Percentiles rank a stretch among this genome's conserved stretches.
phyloP scores from a whole-genome alignment of 2,888 invertebrate genomes.

The Drosophila prolongata region DNA sequence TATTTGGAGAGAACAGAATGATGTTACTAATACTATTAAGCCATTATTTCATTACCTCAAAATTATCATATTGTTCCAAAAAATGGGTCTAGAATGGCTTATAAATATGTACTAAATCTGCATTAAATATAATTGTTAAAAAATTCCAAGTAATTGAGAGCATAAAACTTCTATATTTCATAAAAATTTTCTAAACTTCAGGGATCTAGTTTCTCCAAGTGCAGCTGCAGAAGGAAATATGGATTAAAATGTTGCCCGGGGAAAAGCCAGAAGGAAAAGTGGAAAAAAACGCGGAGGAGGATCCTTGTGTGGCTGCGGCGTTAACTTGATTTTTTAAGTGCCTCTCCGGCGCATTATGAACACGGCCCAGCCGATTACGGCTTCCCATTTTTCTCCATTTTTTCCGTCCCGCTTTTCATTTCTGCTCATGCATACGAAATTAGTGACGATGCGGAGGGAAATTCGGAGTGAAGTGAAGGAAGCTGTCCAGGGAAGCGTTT shows the following conservation, averaged over 20 bases:
- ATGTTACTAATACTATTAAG: too few relatives aligned
- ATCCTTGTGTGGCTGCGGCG: constrained; percentile 46
- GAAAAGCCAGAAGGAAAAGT: constrained; percentile 8
- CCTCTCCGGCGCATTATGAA: constrained; percentile 64
- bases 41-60: too few relatives aligned
- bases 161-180: too few relatives aligned
- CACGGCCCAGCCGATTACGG: constrained; percentile 44
- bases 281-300: constrained; percentile 13
- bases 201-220: neutral
- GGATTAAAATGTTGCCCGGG: constrained; percentile 80
- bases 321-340: constrained; percentile 77
- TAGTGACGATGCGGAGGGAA: constrained; percentile 49
- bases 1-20: too few relatives aligned
- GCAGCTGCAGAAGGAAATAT: constrained; percentile 68
- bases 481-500: constrained; percentile 57
- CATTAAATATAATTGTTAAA: too few relatives aligned
- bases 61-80: too few relatives aligned
- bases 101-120: too few relatives aligned
- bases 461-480: constrained; percentile 13
- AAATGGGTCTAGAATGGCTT: too few relatives aligned
- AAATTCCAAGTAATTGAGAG: too few relatives aligned
- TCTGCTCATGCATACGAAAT: constrained; percentile 81
- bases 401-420: constrained; percentile 56
- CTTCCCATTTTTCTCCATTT: constrained; percentile 34
- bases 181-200: too few relatives aligned